phyloP scores from a whole-genome alignment of 2,888 invertebrate genomes.

The Noctua pronuba region DNA sequence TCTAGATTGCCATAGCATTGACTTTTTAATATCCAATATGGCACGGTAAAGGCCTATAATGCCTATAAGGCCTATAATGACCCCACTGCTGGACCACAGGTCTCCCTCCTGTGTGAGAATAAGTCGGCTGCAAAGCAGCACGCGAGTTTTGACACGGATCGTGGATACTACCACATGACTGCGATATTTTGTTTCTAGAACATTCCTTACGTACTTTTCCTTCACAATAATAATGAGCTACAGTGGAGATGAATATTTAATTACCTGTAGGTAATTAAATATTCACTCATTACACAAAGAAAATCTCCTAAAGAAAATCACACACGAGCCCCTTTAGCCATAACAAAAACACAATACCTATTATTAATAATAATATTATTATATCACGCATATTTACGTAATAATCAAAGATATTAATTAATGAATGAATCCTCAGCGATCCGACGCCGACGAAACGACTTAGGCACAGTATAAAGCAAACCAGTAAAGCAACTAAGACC shows the following conservation, averaged over 20 bases:
- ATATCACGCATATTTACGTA: constrained; percentile 35
- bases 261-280: too few relatives aligned
- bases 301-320: neutral
- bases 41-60: too few relatives aligned
- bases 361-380: constrained; percentile 28
- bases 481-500: neutral
- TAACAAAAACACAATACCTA: constrained; percentile 4
- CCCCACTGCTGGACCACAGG: neutral
- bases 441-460: constrained; percentile 10
- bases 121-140: neutral
- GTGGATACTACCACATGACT: neutral
- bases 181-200: neutral
- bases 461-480: neutral
- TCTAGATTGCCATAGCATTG: neutral
- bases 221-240: neutral
- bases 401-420: constrained; percentile 59
- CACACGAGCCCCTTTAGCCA: neutral
- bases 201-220: neutral
- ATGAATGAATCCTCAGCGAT: constrained; percentile 58
- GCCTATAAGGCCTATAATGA: too few relatives aligned
- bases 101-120: neutral
- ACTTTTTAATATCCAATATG: neutral
- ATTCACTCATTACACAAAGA: too few relatives aligned
- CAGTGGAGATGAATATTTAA: neutral
- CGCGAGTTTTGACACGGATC: neutral